These are phyloP conservation scores for Peromyscus polionotus DNA, from an alignment of 2,113 vertebrate genomes.

Conservation along the genomic window DNA sequence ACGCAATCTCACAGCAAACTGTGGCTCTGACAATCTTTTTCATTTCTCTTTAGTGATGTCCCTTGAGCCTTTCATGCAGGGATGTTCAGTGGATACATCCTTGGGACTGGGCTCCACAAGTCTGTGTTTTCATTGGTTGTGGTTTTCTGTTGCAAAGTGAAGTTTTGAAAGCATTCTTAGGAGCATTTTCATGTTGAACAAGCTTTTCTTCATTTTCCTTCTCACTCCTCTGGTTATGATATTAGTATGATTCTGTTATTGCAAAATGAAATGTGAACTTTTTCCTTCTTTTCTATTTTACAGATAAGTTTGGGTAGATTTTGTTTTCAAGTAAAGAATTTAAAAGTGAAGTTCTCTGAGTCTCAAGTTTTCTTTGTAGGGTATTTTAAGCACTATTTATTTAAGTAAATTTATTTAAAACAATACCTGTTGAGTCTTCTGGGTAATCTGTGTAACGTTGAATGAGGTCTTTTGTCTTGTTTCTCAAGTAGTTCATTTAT, in stretches of 20 bases:
- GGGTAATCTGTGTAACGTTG: background rate
- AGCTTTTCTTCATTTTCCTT: background rate
- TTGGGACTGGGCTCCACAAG: background rate
- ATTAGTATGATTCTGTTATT: background rate
- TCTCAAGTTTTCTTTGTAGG: background rate
- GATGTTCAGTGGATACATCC: background rate
- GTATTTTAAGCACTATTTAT: background rate
- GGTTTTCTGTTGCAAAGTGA: background rate
- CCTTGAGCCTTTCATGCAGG: background rate
- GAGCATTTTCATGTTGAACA: background rate
- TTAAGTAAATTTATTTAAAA: conserved; percentile 8
- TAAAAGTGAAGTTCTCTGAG: background rate
- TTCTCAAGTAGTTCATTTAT: background rate
- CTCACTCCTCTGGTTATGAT: background rate
- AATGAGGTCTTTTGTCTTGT: background rate
- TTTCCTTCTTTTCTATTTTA: background rate
- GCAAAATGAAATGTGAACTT: background rate
- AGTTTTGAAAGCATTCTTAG: background rate
- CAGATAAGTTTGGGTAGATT: background rate
- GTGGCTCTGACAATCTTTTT: background rate
- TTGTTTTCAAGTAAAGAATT: background rate
- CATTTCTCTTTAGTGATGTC: background rate
- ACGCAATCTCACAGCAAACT: background rate
- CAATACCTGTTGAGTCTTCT: background rate
- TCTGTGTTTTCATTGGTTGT: background rate